Conservation (phyloP, 1,140 invertebrate species). For the Rhopalosiphum padi region DNA sequence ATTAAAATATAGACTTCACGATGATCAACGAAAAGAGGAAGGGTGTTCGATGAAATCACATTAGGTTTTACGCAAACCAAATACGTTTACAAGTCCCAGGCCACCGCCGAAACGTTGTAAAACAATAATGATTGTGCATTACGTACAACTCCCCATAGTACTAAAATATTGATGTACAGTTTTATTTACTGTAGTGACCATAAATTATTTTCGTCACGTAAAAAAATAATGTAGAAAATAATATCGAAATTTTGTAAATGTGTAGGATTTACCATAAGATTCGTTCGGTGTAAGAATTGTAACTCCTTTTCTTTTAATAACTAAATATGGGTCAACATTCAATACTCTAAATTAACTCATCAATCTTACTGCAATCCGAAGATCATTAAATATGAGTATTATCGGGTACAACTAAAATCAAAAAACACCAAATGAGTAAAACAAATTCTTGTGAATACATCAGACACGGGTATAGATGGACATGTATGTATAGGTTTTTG, state of each 20-base stretch:
- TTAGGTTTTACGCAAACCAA: background rate
- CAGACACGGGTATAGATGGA: background rate
- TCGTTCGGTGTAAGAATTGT: background rate
- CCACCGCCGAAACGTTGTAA: background rate
- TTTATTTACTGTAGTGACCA: background rate
- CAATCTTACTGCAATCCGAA: background rate
- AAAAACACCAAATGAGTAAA: background rate
- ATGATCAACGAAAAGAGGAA: background rate
- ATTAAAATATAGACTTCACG: background rate
- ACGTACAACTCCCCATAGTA: background rate
- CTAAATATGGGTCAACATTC: background rate
- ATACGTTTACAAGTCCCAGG: background rate
- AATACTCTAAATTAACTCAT: background rate
- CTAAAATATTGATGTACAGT: background rate
- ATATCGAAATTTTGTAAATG: background rate
- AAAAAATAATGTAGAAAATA: background rate
- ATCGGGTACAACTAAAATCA: background rate
- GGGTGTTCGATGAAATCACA: background rate
- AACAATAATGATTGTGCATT: conserved; percentile 31
- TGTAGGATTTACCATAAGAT: background rate
- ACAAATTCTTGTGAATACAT: background rate
- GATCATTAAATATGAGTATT: background rate
- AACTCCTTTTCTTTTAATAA: background rate
- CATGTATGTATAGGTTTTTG: background rate
- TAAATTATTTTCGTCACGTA: background rate